phyloP scores from a whole-genome alignment of 2,113 vertebrate species.

The Anhinga rufa region DNA sequence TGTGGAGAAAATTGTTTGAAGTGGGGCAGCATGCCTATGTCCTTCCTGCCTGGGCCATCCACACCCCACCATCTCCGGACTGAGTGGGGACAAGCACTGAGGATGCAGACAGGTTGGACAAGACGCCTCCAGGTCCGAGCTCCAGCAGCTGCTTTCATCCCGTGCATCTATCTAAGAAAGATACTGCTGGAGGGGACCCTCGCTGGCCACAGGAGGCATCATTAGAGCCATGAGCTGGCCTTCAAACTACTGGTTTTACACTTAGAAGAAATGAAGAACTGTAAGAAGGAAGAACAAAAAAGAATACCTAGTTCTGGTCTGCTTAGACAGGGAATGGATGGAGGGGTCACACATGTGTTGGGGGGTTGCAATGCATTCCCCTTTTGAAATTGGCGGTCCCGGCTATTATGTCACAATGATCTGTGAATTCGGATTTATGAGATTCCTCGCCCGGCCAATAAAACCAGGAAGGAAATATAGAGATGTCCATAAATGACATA shows the following conservation, averaged over 20 bases:
- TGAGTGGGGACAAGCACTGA: not conserved
- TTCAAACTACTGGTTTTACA: not conserved
- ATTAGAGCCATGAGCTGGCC: not conserved
- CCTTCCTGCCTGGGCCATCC: not conserved
- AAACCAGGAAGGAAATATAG: slow-evolving; percentile 35
- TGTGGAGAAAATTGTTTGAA: not conserved
- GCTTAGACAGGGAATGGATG: not conserved
- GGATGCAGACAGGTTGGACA: not conserved
- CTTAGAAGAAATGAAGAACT: not conserved
- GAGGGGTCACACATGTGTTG: not conserved
- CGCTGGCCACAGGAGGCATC: not conserved
- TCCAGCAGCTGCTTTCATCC: not conserved
- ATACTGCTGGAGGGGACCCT: not conserved
- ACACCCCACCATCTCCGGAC: not conserved
- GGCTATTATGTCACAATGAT: not conserved
- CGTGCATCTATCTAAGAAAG: not conserved
- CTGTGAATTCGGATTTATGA: not conserved
- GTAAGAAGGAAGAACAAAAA: not conserved
- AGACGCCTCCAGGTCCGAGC: not conserved
- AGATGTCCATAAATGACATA: slow-evolving; percentile 33
- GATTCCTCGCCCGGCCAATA: not conserved
- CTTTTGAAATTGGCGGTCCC: not conserved
- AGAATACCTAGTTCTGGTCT: not conserved
- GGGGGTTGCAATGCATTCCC: not conserved
- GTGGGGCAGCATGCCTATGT: not conserved